Evolutionary conservation across 2,113 vertebrate species (phyloP).

Genomic region (Pollachius pollachius): DNA sequence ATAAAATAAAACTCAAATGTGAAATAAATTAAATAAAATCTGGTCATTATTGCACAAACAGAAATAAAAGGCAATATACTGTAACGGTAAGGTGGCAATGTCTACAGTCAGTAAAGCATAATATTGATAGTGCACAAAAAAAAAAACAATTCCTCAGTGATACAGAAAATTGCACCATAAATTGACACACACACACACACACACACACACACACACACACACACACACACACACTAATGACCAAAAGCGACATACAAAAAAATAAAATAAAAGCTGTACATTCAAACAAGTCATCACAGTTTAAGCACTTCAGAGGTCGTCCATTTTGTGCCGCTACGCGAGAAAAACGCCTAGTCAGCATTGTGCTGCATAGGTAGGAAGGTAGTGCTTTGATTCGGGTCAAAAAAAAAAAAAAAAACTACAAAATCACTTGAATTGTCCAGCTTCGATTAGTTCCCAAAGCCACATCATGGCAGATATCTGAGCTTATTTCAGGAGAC

Average conservation of each 20-base stretch:
- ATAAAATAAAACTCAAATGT: constrained; percentile 48
- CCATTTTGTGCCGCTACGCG: constrained; percentile 67
- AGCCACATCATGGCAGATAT: no score
- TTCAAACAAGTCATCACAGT: constrained; percentile 84
- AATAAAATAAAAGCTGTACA: constrained; percentile 68
- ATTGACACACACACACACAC: no score
- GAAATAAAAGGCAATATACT: constrained; percentile 36
- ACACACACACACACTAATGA: no score
- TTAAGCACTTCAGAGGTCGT: constrained; percentile 73
- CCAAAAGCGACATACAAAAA: constrained; percentile 40
- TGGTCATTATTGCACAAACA: constrained; percentile 50
- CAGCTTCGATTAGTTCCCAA: no score
- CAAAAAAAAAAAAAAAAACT: constrained; percentile 25
- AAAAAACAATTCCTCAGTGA: constrained; percentile 12
- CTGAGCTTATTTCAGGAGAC: constrained; percentile 39
- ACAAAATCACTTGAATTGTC: neutral
- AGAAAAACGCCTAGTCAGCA: constrained; percentile 56
- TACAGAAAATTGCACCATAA: no score
- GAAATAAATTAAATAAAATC: constrained; percentile 70
- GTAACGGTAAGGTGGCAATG: constrained; percentile 49
- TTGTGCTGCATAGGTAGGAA: constrained; percentile 65
- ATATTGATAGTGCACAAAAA: constrained; percentile 43
- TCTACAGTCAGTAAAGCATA: constrained; percentile 35
- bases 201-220: no score
- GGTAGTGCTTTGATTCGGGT: constrained; percentile 57